Base-by-base conservation (phyloP, 1,140 invertebrate species). In the Mercenaria mercenaria region DNA sequence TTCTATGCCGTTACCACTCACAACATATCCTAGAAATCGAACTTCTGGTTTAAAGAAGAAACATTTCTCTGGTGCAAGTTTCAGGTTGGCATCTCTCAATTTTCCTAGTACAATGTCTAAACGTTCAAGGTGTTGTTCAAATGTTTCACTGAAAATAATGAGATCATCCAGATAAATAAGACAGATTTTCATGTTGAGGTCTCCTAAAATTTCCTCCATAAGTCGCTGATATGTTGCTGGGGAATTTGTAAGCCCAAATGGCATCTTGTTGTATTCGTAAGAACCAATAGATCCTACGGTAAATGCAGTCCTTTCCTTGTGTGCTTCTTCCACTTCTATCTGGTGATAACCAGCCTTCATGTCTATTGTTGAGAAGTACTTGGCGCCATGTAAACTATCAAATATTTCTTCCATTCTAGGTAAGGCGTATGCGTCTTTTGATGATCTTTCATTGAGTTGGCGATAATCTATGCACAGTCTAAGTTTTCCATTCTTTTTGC, bases 311-410 rank as follows among this genome's bases (percentile, higher is more conserved):
- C 95, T 94, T 56, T 95, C 83, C 15, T 89, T 93, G 72, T 94
- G 93, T 6, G 91, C 85, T 26, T 89, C 41, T 26, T 94, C 72
- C 13, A 97, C 41, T n/a, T 88, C 80, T 26, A 90, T 34, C 76
- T 74, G 87, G 3, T 96, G 89, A 80, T 96, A n/a, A 96, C 91
- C 93, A 52, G 67, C 67, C 56, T 87, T 89, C 79, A 93, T 90
- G 93, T 97, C 96, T 0, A 97, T 89, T 0, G 93, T 93, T 0
- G 94, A 93, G 87, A 96, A 97, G 41, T 95, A 93, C 26, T 85
- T 94, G 13, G 91, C 92, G 10, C 95, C 96, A 0, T 90, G n/a
- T 0, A 97, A 88, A 8, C 64, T 84, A 18, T 94, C 87, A 1
- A 97, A 76, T 11, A 92, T 91, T 32, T 96, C 96, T 26, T n/a